Conservation (phyloP, 2,888 invertebrate species). For the Drosophila paramelanica region DNA sequence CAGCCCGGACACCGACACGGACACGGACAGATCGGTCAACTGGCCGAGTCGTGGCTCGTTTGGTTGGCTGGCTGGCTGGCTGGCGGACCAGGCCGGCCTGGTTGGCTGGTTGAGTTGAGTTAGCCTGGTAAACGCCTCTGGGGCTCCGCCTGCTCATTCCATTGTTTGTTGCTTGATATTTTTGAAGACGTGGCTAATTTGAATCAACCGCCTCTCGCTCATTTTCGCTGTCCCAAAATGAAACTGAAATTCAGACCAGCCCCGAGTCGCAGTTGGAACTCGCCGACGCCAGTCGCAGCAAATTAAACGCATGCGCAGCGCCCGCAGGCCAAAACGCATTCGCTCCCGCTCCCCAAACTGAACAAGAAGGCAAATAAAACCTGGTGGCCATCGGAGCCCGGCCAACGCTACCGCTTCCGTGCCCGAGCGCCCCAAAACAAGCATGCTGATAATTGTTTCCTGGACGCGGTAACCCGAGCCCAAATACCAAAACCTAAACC, state of each 20-base stretch:
- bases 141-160: slow-evolving; percentile 77
- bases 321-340: slow-evolving; percentile 56
- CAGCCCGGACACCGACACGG: slow-evolving; percentile 4
- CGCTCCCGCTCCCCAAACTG: slow-evolving; percentile 28
- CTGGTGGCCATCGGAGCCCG: slow-evolving; percentile 53
- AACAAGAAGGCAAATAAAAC: slow-evolving; percentile 9
- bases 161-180: slow-evolving; percentile 78
- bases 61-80: slow-evolving; percentile 51
- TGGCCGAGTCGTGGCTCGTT: slow-evolving; percentile 57
- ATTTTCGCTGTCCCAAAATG: slow-evolving; percentile 79
- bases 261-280: slow-evolving; percentile 7
- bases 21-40: slow-evolving; percentile 43
- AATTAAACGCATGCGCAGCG: slow-evolving; percentile 78
- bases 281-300: slow-evolving; percentile 39
- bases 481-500: slow-evolving; percentile 50
- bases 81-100: slow-evolving; percentile 21
- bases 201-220: slow-evolving; percentile 81
- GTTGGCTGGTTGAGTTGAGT: slow-evolving; percentile 46
- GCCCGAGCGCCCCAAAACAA: slow-evolving; percentile 60
- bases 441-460: slow-evolving; percentile 80
- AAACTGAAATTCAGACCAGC: slow-evolving; percentile 60
- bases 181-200: slow-evolving; percentile 80
- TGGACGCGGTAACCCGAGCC: slow-evolving; percentile 74
- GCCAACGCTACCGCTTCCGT: slow-evolving; percentile 64
- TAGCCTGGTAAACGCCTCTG: slow-evolving; percentile 76